Conservation (phyloP, 2,113 vertebrate genomes). For the Saccopteryx leptura region DNA sequence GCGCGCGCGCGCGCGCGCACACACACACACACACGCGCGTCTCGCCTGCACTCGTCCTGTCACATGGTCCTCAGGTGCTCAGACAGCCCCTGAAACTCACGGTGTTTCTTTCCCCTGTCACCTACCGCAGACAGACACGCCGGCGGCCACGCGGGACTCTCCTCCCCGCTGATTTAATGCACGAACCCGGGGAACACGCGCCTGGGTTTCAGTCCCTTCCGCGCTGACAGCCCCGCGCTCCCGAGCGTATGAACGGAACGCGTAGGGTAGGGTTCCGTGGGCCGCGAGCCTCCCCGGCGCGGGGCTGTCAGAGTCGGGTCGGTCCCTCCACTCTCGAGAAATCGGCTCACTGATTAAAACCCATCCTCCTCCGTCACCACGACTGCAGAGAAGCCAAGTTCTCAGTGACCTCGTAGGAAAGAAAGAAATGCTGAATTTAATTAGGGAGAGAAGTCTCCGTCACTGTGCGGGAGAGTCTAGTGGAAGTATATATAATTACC, state of each 20-base stretch:
- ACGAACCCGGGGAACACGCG: constrained; percentile 69
- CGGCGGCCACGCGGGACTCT: constrained; percentile 51
- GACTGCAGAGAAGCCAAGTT: constrained; percentile 71
- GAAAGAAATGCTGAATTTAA: constrained; percentile 74
- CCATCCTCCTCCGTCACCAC: constrained; percentile 64
- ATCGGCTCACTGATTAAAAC: constrained; percentile 86
- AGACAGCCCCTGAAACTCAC: constrained; percentile 68
- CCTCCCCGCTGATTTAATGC: constrained; percentile 70
- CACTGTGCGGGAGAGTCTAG: constrained; percentile 23
- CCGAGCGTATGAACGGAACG: constrained; percentile 71
- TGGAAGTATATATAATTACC: constrained; percentile 81
- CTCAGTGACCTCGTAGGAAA: constrained; percentile 78
- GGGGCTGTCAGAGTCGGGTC: constrained; percentile 81
- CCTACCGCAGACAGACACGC: background rate
- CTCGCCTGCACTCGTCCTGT: constrained; percentile 69
- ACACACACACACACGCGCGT: no score
- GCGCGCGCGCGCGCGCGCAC: no score
- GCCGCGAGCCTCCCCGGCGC: constrained; percentile 67
- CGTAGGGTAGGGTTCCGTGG: constrained; percentile 73
- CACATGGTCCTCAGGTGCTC: constrained; percentile 55
- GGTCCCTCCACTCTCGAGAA: constrained; percentile 85
- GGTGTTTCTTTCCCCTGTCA: constrained; percentile 66
- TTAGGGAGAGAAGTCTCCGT: constrained; percentile 75
- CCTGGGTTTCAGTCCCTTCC: constrained; percentile 76
- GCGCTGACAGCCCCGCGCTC: constrained; percentile 71